Conservation (phyloP, 2,888 invertebrate species). For the Sialis lutaria region DNA sequence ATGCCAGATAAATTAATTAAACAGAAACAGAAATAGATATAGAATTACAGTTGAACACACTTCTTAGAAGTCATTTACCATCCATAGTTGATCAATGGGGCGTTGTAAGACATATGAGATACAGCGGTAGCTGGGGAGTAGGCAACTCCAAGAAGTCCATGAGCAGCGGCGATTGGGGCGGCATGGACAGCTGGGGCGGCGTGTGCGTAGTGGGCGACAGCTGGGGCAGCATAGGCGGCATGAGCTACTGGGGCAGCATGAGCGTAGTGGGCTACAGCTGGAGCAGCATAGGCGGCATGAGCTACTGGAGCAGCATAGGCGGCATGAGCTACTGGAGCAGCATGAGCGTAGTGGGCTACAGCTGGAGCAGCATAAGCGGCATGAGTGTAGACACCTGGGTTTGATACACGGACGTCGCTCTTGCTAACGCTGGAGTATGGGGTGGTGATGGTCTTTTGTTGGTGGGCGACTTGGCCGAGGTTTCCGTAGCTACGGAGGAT, state of each 20-base stretch:
- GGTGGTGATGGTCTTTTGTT: conserved; percentile 50
- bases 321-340: no score
- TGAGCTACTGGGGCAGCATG: conserved; percentile 1
- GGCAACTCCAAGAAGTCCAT: conserved; percentile 35
- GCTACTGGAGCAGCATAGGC: conserved; percentile 17
- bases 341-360: no score
- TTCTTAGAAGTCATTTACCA: no score
- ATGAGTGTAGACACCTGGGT: conserved; percentile 31
- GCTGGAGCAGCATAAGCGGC: conserved; percentile 5
- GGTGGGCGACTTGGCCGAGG: conserved; percentile 49
- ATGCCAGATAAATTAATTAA: no score
- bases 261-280: conserved; percentile 9
- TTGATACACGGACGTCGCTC: conserved; percentile 50
- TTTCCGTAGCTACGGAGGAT: conserved; percentile 45
- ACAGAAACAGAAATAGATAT: no score
- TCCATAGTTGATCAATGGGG: not conserved
- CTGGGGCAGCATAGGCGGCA: conserved; percentile 6
- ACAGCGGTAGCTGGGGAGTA: conserved; percentile 42
- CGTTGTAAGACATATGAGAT: conserved; percentile 34
- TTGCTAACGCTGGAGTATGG: conserved; percentile 56
- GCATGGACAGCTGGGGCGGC: conserved; percentile 4
- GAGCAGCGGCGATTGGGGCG: conserved; percentile 13
- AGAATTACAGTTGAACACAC: no score
- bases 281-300: conserved; percentile 46
- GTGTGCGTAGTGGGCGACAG: conserved; percentile 5